A percentile compares a stretch with the other conserved stretches of the same genome.
phyloP scores from a whole-genome alignment of 2,888 invertebrate species.

The Sylvicola fuscatus region DNA sequence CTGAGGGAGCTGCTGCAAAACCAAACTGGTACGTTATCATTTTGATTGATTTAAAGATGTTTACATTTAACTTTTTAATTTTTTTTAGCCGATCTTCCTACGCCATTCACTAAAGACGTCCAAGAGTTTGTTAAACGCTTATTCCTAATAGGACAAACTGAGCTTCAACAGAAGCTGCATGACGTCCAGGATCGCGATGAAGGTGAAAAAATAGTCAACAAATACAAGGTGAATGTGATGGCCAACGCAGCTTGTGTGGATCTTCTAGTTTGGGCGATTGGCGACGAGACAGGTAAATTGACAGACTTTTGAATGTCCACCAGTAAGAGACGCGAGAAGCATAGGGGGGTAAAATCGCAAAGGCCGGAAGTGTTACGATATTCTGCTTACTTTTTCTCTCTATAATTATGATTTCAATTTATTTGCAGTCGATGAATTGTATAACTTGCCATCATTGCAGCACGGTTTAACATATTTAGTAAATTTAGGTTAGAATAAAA shows the following conservation, averaged over 20 bases:
- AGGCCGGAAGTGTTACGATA: neutral
- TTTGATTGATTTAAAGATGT: neutral
- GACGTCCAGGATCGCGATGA: conserved; percentile 65
- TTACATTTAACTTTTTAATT: neutral
- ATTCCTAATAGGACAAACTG: conserved; percentile 83
- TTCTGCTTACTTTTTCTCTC: conserved; percentile 4
- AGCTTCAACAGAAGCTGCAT: conserved; percentile 73
- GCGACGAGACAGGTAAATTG: conserved; percentile 74
- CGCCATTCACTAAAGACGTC: conserved; percentile 82
- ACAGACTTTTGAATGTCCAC: too few species aligned
- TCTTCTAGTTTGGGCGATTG: conserved; percentile 92
- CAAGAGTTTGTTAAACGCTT: conserved; percentile 77
- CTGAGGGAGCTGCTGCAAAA: conserved; percentile 77
- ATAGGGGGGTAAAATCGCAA: too few species aligned
- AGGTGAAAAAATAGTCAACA: conserved; percentile 63
- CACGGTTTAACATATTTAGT: conserved; percentile 52
- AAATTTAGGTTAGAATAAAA: conserved; percentile 19
- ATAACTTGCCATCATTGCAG: conserved; percentile 49
- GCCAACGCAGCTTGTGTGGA: conserved; percentile 96
- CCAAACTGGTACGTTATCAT: conserved; percentile 33
- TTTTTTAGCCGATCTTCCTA: conserved; percentile 44
- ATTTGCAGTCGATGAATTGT: conserved; percentile 48
- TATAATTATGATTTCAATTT: conserved; percentile 6
- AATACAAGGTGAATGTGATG: conserved; percentile 87
- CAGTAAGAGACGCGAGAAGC: too few species aligned